Conservation (phyloP, 2,888 invertebrate genomes). For the Cephus sareptanus region DNA sequence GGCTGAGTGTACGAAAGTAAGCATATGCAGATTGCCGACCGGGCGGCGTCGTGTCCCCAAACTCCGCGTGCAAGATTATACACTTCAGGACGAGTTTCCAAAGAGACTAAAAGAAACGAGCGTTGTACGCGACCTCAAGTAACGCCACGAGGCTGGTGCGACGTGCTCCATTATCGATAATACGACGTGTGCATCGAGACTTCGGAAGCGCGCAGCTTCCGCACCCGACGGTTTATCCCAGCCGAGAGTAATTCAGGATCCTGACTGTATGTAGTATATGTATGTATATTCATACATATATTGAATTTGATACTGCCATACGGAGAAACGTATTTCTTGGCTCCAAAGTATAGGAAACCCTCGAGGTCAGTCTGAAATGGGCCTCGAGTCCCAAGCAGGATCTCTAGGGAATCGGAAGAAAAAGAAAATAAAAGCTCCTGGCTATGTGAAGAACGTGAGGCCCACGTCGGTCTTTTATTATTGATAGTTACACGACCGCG, state of each 20-base stretch:
- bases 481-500: slow-evolving; percentile 61
- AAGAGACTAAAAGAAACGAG: slow-evolving; percentile 12
- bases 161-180: slow-evolving; percentile 45
- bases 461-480: slow-evolving; percentile 43
- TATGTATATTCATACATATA: no score
- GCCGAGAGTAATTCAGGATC: no score
- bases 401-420: slow-evolving; percentile 18
- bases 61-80: slow-evolving; percentile 56
- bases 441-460: slow-evolving; percentile 18
- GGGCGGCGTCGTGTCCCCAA: slow-evolving; percentile 50
- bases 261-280: no score
- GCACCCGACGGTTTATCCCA: background rate
- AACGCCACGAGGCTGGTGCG: slow-evolving; percentile 23
- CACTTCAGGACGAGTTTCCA: slow-evolving; percentile 51
- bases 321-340: background rate
- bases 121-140: slow-evolving; percentile 15
- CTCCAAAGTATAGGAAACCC: background rate
- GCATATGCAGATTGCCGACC: slow-evolving; percentile 57
- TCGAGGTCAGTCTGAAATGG: background rate
- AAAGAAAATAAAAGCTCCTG: background rate
- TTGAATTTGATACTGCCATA: no score
- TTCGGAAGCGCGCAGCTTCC: slow-evolving; percentile 11
- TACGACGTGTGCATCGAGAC: slow-evolving; percentile 49
- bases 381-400: background rate
- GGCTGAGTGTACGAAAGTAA: slow-evolving; percentile 35